Conservation (phyloP, 2,113 vertebrate species). For the Eulemur rufifrons region DNA sequence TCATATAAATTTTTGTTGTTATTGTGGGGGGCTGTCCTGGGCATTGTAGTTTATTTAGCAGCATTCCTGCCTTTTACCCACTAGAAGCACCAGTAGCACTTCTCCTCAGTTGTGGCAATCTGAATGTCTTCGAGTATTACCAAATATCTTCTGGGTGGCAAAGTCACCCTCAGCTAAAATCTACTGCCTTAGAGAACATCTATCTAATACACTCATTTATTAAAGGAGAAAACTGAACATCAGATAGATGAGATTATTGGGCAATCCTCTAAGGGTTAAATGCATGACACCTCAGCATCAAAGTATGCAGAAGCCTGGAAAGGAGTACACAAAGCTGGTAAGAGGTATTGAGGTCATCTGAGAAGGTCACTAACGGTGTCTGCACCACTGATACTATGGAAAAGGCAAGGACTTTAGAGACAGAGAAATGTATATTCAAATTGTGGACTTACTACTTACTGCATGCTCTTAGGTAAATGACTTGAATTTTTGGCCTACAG, state of each 20-base stretch:
- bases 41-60: not conserved
- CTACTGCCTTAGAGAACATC: not conserved
- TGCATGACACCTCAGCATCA: not conserved
- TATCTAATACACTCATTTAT: not conserved
- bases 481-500: not conserved
- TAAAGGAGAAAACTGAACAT: conserved; percentile 39
- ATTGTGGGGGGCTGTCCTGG: not conserved
- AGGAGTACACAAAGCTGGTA: not conserved
- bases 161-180: not conserved
- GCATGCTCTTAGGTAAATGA: not conserved
- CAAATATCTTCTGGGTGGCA: not conserved
- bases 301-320: not conserved
- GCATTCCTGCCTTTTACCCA: not conserved
- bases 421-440: not conserved
- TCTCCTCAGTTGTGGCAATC: not conserved
- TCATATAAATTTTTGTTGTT: not conserved
- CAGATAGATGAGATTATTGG: not conserved
- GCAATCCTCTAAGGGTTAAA: not conserved
- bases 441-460: not conserved
- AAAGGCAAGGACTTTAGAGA: not conserved
- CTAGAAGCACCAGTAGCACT: not conserved
- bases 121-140: not conserved
- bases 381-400: not conserved
- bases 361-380: not conserved
- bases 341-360: not conserved